Percentiles rank a stretch among this genome's conserved stretches.
These are phyloP conservation scores for Teleogryllus occipitalis DNA, from an alignment of 1,140 invertebrate genomes.

Conservation along the genomic window DNA sequence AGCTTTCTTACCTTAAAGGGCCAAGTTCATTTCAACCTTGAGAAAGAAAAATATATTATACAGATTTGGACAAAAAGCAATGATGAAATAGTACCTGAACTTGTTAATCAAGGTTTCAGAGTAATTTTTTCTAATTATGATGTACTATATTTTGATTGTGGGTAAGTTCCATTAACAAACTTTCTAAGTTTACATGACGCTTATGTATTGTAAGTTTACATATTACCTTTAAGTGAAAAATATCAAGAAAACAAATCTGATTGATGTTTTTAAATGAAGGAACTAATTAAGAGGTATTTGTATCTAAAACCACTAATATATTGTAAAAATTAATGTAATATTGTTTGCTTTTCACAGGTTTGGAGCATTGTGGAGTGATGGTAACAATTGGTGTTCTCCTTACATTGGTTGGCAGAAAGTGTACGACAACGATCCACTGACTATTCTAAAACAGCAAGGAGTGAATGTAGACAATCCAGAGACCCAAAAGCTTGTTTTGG, in stretches of 20 bases:
- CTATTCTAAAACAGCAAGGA: constrained; percentile 36
- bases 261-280: neutral
- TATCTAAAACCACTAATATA: neutral
- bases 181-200: too few species aligned
- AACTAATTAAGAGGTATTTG: neutral
- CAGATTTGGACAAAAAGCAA: constrained; percentile 64
- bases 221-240: too few species aligned
- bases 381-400: constrained; percentile 78
- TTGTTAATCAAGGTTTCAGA: constrained; percentile 59
- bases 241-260: neutral
- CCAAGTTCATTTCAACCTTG: constrained; percentile 55
- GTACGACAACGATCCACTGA: constrained; percentile 62
- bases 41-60: constrained; percentile 67
- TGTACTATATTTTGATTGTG: constrained; percentile 75
- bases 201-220: too few species aligned
- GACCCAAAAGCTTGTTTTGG: constrained; percentile 36
- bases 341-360: constrained; percentile 33
- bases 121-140: constrained; percentile 80
- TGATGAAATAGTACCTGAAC: constrained; percentile 52
- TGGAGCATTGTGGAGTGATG: constrained; percentile 48
- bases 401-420: constrained; percentile 83
- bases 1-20: constrained; percentile 61
- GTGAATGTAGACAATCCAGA: constrained; percentile 6
- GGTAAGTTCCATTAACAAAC: constrained; percentile 40
- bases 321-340: constrained; percentile 12